These are phyloP conservation scores for Trididemnum miniatum DNA, from an alignment of 23 tunicate species.

Conservation along the genomic window DNA sequence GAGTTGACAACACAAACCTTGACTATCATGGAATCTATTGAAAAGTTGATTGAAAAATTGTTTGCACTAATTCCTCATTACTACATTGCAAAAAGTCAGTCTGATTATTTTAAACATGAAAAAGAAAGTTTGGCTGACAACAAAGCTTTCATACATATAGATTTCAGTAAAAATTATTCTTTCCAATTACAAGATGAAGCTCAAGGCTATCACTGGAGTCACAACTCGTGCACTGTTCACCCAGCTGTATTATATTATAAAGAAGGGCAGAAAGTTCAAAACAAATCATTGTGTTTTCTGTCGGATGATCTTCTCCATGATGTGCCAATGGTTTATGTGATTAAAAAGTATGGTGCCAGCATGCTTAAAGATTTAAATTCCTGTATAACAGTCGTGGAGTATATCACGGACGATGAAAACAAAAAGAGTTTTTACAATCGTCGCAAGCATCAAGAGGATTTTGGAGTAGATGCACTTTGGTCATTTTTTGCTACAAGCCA, in stretches of 20 bases:
- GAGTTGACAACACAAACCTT: neutral
- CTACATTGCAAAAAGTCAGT: neutral
- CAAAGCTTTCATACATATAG: neutral
- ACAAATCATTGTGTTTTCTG: too few species aligned
- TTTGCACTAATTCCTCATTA: neutral
- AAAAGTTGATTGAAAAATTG: neutral
- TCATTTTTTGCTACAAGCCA: too few species aligned
- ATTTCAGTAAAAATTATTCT: neutral
- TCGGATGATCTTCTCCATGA: neutral
- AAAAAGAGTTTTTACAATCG: neutral
- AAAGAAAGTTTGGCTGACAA: too few species aligned
- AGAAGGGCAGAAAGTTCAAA: neutral
- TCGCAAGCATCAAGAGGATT: too few species aligned
- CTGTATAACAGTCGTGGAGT: neutral
- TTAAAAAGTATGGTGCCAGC: neutral
- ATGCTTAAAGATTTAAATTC: neutral
- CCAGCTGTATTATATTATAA: neutral
- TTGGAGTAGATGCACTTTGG: too few species aligned
- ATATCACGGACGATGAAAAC: neutral
- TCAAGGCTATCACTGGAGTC: too few species aligned
- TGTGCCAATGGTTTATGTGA: neutral
- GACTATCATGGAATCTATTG: neutral
- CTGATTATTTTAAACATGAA: neutral
- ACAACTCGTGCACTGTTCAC: too few species aligned
- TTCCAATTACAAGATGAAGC: too few species aligned